phyloP scores from a whole-genome alignment of 2,888 invertebrate genomes.

The Torymus auratus region DNA sequence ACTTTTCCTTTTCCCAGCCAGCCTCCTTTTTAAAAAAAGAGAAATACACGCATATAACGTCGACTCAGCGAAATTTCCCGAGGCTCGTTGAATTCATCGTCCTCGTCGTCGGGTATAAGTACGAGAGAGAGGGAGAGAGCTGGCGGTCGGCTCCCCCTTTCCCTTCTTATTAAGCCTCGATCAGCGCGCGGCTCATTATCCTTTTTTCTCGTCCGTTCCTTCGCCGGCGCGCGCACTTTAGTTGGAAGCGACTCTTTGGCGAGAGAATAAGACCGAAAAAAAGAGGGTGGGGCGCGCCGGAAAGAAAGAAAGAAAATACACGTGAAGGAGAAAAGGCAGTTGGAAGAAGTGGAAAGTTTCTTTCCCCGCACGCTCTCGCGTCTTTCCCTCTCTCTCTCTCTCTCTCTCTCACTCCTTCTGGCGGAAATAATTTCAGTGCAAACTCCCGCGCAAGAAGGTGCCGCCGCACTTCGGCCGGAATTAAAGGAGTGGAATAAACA shows the following conservation, averaged over 20 bases:
- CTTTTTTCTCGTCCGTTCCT: background rate
- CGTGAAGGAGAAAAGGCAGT: background rate
- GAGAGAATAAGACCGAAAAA: background rate
- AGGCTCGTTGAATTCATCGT: constrained; percentile 13
- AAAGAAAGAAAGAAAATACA: background rate
- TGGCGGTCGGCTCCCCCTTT: background rate
- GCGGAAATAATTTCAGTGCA: constrained; percentile 52
- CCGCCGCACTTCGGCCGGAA: constrained; percentile 58
- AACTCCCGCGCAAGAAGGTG: constrained; percentile 30
- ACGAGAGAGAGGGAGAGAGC: background rate
- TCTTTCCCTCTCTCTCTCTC: background rate
- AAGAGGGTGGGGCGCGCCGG: background rate
- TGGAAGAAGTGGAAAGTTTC: constrained; percentile 35
- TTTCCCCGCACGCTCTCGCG: constrained; percentile 11
- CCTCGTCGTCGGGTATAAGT: constrained; percentile 27
- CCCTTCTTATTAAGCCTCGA: constrained; percentile 37
- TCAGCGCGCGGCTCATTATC: constrained; percentile 19
- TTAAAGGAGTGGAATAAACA: constrained; percentile 71
- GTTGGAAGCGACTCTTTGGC: background rate
- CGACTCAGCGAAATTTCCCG: constrained; percentile 34
- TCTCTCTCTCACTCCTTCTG: background rate
- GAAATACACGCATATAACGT: constrained; percentile 5
- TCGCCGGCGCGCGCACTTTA: no score
- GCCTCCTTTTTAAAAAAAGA: background rate
- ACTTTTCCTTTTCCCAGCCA: background rate